phyloP scores from a whole-genome alignment of 1,140 invertebrate genomes.

The Drosophila bifasciata region DNA sequence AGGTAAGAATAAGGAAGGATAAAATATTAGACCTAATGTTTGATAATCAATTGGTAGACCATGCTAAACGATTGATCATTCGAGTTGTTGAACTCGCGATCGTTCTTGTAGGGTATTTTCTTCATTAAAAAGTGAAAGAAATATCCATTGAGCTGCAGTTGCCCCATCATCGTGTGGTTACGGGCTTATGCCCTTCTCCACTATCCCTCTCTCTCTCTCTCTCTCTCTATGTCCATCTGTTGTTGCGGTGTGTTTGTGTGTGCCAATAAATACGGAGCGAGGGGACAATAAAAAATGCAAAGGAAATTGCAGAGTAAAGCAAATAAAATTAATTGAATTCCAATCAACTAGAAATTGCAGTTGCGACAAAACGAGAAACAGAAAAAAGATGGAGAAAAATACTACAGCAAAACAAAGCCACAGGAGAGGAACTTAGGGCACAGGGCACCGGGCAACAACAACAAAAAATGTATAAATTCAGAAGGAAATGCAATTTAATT shows the following conservation, averaged over 20 bases:
- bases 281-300: constrained; percentile 78
- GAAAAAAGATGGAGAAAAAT: constrained; percentile 3
- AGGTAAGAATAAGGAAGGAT: too few species aligned
- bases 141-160: constrained; percentile 70
- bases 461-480: constrained; percentile 76
- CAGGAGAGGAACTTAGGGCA: constrained; percentile 33
- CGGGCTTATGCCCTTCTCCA: constrained; percentile 24
- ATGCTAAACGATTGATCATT: too few species aligned
- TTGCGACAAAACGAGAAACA: constrained; percentile 35
- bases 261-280: constrained; percentile 63
- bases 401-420: constrained; percentile 54
- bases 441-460: not conserved
- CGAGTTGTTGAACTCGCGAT: not conserved
- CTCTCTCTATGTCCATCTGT: constrained; percentile 13
- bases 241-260: constrained; percentile 61
- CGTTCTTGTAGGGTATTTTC: constrained; percentile 15
- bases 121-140: constrained; percentile 22
- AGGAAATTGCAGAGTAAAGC: constrained; percentile 81
- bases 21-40: too few species aligned
- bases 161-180: constrained; percentile 44
- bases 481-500: constrained; percentile 72
- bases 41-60: too few species aligned
- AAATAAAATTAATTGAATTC: constrained; percentile 84
- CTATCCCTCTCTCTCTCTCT: constrained; percentile 1
- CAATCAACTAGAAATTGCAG: constrained; percentile 81